These are phyloP conservation scores for Carabus problematicus DNA, from an alignment of 2,888 invertebrate genomes.

Conservation along the genomic window DNA sequence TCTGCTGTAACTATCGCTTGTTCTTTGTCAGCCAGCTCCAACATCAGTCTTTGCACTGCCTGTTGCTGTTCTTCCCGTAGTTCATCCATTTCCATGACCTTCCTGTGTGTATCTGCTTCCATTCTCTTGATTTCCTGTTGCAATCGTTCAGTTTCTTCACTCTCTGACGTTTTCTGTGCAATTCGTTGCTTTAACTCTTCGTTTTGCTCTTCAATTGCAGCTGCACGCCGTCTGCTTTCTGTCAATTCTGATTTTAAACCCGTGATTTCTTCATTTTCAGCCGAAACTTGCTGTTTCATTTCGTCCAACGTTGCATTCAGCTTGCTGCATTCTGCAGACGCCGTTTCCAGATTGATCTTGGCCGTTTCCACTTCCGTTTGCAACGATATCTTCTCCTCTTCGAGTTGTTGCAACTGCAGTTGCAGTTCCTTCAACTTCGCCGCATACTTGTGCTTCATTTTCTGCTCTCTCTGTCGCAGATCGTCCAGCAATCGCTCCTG, in stretches of 20 bases:
- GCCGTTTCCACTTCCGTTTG: no score
- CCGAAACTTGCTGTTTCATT: conserved; percentile 12
- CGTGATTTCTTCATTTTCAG: conserved; percentile 1
- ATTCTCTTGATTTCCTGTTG: conserved; percentile 45
- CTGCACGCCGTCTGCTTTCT: no score
- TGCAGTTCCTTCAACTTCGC: no score
- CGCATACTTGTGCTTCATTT: no score
- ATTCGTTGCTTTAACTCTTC: conserved; percentile 34
- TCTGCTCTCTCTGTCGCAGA: no score
- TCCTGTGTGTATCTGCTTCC: conserved; percentile 11
- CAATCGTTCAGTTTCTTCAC: conserved; percentile 45
- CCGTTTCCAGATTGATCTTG: no score
- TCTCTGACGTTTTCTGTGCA: conserved; percentile 7
- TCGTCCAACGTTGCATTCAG: conserved; percentile 15
- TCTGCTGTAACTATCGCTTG: conserved; percentile 11
- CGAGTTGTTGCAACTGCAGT: no score
- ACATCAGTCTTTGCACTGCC: background rate
- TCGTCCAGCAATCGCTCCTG: no score
- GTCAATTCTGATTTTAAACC: background rate
- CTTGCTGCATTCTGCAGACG: background rate
- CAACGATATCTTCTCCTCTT: no score
- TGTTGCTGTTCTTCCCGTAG: conserved; percentile 5
- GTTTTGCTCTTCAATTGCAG: background rate
- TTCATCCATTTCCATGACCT: conserved; percentile 15
- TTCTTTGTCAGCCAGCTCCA: conserved; percentile 32